These are phyloP conservation scores for Rhadina sibilatrix DNA, from an alignment of 2,113 vertebrate species.

Conservation along the genomic window DNA sequence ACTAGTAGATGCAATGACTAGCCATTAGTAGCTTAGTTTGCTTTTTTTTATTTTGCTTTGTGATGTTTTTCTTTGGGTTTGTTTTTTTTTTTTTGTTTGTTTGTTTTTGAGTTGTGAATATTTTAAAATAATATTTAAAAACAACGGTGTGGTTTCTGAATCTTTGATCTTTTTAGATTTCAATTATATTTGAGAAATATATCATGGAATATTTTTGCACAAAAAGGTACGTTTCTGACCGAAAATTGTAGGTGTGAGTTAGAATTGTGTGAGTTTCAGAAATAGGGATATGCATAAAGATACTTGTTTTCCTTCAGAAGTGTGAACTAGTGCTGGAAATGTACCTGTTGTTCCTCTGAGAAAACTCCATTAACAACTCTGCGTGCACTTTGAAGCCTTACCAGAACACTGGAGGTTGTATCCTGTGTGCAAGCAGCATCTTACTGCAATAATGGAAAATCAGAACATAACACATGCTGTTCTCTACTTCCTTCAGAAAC, in stretches of 20 bases:
- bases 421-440: not conserved
- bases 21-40: not conserved
- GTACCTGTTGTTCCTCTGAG: not conserved
- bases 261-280: not conserved
- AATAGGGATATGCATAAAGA: not conserved
- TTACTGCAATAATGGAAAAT: not conserved
- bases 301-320: not conserved
- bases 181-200: not conserved
- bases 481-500: conserved; percentile 57
- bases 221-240: not conserved
- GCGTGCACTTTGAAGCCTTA: not conserved
- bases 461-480: not conserved
- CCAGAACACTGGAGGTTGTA: not conserved
- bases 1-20: not conserved
- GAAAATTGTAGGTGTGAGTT: not conserved
- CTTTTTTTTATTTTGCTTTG: not conserved
- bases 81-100: too few relatives aligned
- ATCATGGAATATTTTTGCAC: not conserved
- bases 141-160: not conserved
- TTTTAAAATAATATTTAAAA: not conserved
- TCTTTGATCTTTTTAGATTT: not conserved
- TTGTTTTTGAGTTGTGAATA: not conserved
- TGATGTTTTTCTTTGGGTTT: not conserved
- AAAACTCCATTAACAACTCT: not conserved
- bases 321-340: not conserved